A percentile compares a stretch with the other conserved stretches of the same genome.
phyloP scores from a whole-genome alignment of 2,888 invertebrate species.

The Caenorhabditis wallacei region DNA sequence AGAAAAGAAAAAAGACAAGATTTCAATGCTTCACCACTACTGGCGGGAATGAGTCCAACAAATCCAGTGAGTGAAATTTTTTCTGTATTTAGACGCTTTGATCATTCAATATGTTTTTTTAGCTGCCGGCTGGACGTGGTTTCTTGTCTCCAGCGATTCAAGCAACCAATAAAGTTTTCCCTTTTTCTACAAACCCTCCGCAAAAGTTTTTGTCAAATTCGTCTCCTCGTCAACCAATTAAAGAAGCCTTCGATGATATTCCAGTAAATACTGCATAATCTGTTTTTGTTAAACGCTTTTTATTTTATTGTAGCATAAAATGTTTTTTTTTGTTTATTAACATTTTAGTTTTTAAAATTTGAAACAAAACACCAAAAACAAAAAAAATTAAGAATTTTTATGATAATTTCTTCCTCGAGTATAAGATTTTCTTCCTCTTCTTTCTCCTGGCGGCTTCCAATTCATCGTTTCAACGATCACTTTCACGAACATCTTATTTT shows the following conservation, averaged over 20 bases:
- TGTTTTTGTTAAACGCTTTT: background rate
- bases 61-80: conserved; percentile 43
- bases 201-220: background rate
- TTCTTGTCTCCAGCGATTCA: conserved; percentile 42
- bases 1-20: conserved; percentile 49
- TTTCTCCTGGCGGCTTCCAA: conserved; percentile 11
- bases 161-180: background rate
- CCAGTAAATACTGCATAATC: conserved; percentile 23
- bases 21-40: conserved; percentile 10
- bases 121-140: conserved; percentile 47
- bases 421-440: background rate
- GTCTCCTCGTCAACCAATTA: conserved; percentile 9
- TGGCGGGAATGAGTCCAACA: conserved; percentile 29
- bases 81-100: too few relatives aligned
- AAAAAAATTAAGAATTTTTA: too few relatives aligned
- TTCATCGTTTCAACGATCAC: conserved; percentile 25
- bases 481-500: conserved; percentile 2
- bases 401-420: background rate
- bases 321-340: conserved; percentile 3
- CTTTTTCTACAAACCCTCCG: conserved; percentile 18
- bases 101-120: too few relatives aligned
- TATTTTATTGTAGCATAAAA: conserved; percentile 1
- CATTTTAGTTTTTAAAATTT: background rate
- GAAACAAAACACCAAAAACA: background rate
- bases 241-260: conserved; percentile 45